A percentile compares a stretch with the other conserved stretches of the same genome.
phyloP scores from a whole-genome alignment of 2,888 invertebrate species.

The Rhopalosiphum nymphaeae region DNA sequence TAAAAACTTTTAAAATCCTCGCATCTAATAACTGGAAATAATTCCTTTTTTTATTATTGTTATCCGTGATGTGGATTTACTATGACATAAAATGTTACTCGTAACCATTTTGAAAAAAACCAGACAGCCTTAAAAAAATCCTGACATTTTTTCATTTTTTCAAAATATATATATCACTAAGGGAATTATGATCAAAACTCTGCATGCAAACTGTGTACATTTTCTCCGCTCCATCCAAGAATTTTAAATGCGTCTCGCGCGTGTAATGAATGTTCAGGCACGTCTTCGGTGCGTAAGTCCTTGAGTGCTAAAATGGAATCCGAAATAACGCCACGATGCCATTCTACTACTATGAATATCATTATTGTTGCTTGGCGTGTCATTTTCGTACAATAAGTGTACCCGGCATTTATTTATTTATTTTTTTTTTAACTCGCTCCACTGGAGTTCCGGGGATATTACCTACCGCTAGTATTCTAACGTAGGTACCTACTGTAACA shows the following conservation, averaged over 20 bases:
- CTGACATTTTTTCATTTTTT: neutral
- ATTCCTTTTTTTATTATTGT: neutral
- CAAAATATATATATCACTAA: neutral
- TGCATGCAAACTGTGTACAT: neutral
- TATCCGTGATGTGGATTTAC: neutral
- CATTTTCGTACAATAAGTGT: conserved; percentile 52
- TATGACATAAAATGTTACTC: neutral
- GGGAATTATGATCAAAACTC: conserved; percentile 46
- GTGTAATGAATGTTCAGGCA: conserved; percentile 62
- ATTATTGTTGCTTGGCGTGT: conserved; percentile 44
- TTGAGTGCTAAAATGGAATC: conserved; percentile 60
- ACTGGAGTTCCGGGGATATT: neutral
- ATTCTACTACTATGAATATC: conserved; percentile 49
- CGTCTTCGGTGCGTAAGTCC: conserved; percentile 56
- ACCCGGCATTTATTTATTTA: conserved; percentile 41
- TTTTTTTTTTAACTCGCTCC: neutral
- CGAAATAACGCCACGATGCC: conserved; percentile 47
- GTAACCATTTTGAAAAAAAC: neutral
- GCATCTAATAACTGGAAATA: neutral
- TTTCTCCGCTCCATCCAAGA: neutral
- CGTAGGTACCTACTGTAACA: neutral
- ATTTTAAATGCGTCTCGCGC: conserved; percentile 54
- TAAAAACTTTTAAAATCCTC: conserved; percentile 7
- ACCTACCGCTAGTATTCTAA: neutral
- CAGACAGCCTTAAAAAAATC: neutral